Percentiles rank a stretch among this genome's conserved stretches.
phyloP scores from a whole-genome alignment of 2,888 invertebrate species.

The Apeira syringaria region DNA sequence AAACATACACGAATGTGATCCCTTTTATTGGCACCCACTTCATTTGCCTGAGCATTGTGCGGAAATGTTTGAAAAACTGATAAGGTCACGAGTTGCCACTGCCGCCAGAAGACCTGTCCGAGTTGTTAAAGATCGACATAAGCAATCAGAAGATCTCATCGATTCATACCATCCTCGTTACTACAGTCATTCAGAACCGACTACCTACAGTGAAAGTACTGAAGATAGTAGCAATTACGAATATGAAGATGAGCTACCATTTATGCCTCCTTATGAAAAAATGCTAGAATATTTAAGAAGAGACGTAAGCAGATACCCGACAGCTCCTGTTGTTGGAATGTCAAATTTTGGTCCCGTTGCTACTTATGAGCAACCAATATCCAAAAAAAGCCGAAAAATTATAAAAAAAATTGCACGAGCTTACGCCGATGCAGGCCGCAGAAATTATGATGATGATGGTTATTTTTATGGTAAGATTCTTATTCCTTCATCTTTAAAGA shows the following conservation, averaged over 20 bases:
- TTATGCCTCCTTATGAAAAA: slow-evolving; percentile 44
- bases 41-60: slow-evolving; percentile 64
- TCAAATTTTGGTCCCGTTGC: slow-evolving; percentile 59
- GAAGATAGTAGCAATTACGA: slow-evolving; percentile 1
- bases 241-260: neutral
- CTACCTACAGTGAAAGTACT: neutral
- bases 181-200: slow-evolving; percentile 10
- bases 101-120: slow-evolving; percentile 37
- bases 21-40: slow-evolving; percentile 68
- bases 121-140: slow-evolving; percentile 35
- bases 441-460: slow-evolving; percentile 18
- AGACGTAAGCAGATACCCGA: slow-evolving; percentile 53
- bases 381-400: slow-evolving; percentile 49
- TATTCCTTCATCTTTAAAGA: neutral
- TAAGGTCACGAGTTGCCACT: slow-evolving; percentile 44
- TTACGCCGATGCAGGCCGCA: slow-evolving; percentile 40
- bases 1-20: slow-evolving; percentile 63
- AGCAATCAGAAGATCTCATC: slow-evolving; percentile 1
- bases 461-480: slow-evolving; percentile 29
- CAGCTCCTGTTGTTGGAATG: slow-evolving; percentile 46
- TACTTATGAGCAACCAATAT: slow-evolving; percentile 63
- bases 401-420: slow-evolving; percentile 52
- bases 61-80: slow-evolving; percentile 53
- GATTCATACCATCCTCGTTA: neutral
- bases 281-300: slow-evolving; percentile 50